phyloP scores from a whole-genome alignment of 2,113 vertebrate genomes.

The Eclectus roratus region DNA sequence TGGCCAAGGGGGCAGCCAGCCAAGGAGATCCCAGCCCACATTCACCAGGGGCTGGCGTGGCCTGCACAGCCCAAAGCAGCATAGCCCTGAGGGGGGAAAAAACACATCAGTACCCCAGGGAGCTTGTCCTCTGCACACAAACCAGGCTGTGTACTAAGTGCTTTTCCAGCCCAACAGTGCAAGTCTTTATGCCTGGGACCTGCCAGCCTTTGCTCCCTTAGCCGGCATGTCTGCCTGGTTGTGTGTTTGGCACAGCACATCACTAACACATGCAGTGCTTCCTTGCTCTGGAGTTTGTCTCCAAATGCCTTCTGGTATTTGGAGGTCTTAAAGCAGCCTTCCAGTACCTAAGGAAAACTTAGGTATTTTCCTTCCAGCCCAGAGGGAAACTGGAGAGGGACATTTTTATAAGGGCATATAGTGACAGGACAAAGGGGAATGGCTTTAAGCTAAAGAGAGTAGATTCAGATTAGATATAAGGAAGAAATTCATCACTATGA shows the following conservation, averaged over 20 bases:
- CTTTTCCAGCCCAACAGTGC: neutral
- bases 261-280: neutral
- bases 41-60: neutral
- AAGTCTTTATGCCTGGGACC: neutral
- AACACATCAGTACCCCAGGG: neutral
- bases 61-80: neutral
- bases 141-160: rapidly evolving
- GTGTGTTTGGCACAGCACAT: neutral
- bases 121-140: neutral
- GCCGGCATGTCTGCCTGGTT: rapidly evolving
- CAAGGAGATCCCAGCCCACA: neutral
- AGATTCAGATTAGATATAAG: neutral
- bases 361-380: neutral
- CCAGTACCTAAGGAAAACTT: neutral
- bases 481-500: neutral
- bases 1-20: neutral
- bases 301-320: neutral
- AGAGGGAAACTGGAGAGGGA: neutral
- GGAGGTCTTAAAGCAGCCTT: neutral
- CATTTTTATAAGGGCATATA: neutral
- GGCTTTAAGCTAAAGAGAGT: neutral
- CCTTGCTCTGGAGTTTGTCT: neutral
- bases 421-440: neutral
- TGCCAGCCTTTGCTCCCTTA: neutral
- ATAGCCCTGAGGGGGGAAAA: neutral